Evolutionary conservation across 1,140 invertebrate genomes (phyloP), one percentile per base, ranked within the genome.

Genomic region (Apis laboriosa): DNA sequence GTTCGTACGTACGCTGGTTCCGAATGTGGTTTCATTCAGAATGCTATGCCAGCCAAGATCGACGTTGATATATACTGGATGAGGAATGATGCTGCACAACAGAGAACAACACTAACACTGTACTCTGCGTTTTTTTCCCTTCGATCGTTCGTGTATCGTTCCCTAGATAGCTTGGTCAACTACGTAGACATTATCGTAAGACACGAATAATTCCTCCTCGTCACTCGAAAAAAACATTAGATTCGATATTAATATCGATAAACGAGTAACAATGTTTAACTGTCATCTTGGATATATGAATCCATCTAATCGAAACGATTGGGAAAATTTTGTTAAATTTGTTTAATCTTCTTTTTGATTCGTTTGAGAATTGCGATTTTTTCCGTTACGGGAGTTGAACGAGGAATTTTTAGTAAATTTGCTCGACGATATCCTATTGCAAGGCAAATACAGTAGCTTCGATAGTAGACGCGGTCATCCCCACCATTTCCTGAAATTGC

Each of bases 1-100:
- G 34, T 7, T 43, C 34, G 34, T 43, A 43, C 34, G 34, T 43
- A 43, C 34, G 34, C 34, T 43, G 2, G 34, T 43, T 43, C 21
- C 55, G 70, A 81, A 60, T 74, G 84, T 84, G 64, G 80, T 88
- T 88, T 86, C 87, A 88, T 88, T 88, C 87, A 88, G 86, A 88
- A 88, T 88, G 86, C 86, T 64, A 76, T 70, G 77, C 71, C 73
- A 87, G 60, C 34, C 85, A 63, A 84, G 85, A 80, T 84, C 74
- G 76, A 72, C 76, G 85, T 87, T 72, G 84, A 83, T 87, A 79
- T 79, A 72, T 70, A 78, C 77, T 19, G 68, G 64, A 77, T 82
- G 64, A 80, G 61, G 72, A 82, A 81, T 86, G 85, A 86, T 86
- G 78, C 68, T 84, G 84, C 84, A 75, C 75, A 86, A 86, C 68